A percentile compares a stretch with the other conserved stretches of the same genome.
Conservation (phyloP, 1,140 invertebrate species). For the Pogonomyrmex californicus region DNA sequence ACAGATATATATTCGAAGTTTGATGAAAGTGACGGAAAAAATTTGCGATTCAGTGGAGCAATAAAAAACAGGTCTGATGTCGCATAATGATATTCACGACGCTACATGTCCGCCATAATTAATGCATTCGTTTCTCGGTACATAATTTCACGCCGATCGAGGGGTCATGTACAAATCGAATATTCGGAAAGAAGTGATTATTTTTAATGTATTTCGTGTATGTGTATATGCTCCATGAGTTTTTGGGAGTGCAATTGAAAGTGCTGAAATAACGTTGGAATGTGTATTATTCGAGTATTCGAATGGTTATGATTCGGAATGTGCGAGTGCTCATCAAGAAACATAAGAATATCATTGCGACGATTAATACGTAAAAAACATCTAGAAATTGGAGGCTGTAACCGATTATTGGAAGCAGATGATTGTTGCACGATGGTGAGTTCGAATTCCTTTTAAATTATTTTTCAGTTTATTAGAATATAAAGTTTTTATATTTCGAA, state of each 20-base stretch:
- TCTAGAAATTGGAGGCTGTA: neutral
- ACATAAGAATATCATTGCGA: neutral
- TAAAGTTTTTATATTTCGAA: neutral
- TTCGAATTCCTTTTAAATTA: slow-evolving; percentile 7
- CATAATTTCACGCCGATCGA: neutral
- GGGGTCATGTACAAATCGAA: neutral
- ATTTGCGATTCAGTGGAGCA: no score
- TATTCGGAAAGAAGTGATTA: neutral
- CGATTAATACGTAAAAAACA: neutral
- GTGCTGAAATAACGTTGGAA: neutral
- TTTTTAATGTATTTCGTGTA: no score
- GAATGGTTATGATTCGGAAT: neutral
- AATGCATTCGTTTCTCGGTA: neutral
- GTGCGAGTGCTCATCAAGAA: neutral
- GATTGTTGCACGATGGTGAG: neutral
- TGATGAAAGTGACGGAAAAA: no score
- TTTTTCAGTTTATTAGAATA: neutral
- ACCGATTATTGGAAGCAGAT: neutral
- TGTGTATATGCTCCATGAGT: neutral
- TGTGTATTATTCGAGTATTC: neutral
- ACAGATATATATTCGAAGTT: no score
- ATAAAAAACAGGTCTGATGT: no score
- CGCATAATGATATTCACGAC: no score
- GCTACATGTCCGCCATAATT: neutral
- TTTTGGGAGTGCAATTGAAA: neutral